Conservation (phyloP, 2,888 invertebrate genomes). For the Phaonia tiefii region DNA sequence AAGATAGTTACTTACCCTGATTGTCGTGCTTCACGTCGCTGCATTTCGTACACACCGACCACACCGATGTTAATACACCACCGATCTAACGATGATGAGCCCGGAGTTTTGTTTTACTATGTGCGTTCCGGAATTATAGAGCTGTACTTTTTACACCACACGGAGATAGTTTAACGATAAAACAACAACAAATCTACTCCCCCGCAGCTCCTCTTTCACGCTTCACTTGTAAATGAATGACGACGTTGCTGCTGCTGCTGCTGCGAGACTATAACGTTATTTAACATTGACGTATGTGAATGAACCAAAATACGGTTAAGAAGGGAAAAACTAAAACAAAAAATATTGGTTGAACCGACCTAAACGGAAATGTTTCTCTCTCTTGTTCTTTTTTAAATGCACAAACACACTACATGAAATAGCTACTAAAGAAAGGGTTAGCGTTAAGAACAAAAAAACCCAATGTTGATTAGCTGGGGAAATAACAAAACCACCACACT, state of each 20-base stretch:
- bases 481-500: not conserved
- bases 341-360: not conserved
- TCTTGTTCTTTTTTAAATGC: conserved; percentile 4
- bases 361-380: not conserved
- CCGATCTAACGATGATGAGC: conserved; percentile 50
- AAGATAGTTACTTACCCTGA: conserved; percentile 55
- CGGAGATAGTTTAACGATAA: no score
- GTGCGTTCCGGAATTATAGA: conserved; percentile 39
- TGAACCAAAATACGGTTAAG: not conserved
- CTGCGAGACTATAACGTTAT: conserved; percentile 17
- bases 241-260: not conserved
- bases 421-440: not conserved
- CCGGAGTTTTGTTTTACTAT: conserved; percentile 19
- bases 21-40: conserved; percentile 66
- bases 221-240: conserved; percentile 16
- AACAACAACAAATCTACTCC: not conserved
- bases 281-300: conserved; percentile 26
- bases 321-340: not conserved
- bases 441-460: not conserved
- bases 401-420: conserved; percentile 5
- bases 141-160: not conserved
- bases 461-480: not conserved
- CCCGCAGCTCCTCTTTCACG: not conserved
- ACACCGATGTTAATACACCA: conserved; percentile 53
- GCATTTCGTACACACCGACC: conserved; percentile 67